Evolutionary conservation across 2,113 vertebrate species (phyloP).

Genomic region (Rhodinocichla rosea): DNA sequence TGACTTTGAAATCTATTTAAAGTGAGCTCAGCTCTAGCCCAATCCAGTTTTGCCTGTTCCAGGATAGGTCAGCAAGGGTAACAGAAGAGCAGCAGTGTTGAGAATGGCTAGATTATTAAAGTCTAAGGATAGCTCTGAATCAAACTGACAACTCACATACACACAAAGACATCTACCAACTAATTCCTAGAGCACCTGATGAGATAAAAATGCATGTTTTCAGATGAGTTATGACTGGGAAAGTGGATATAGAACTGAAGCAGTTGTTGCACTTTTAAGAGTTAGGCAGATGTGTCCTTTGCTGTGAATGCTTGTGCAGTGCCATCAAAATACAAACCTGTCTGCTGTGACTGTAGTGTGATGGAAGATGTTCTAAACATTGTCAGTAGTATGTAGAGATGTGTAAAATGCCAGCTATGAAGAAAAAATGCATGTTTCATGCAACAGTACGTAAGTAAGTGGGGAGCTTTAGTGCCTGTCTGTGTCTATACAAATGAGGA

Average conservation of each 20-base stretch:
- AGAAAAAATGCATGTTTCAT: neutral
- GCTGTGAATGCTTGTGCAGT: neutral
- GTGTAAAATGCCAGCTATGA: neutral
- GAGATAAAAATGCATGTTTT: neutral
- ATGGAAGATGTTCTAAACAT: neutral
- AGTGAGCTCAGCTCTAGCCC: neutral
- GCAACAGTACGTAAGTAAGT: neutral
- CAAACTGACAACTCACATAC: neutral
- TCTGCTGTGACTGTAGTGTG: neutral
- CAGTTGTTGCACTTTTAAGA: neutral
- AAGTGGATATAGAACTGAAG: neutral
- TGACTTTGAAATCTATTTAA: neutral
- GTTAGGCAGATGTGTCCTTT: neutral
- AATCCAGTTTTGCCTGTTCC: neutral
- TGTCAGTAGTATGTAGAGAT: neutral
- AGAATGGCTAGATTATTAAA: neutral
- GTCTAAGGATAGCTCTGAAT: neutral
- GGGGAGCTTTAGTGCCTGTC: neutral
- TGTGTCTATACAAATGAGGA: neutral
- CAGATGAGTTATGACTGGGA: neutral
- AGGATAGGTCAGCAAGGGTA: neutral
- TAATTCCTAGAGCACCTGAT: neutral
- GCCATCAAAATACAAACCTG: neutral
- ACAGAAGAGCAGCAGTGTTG: neutral
- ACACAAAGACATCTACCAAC: neutral